phyloP scores from a whole-genome alignment of 2,888 invertebrate genomes.

The Platypus cylindrus region DNA sequence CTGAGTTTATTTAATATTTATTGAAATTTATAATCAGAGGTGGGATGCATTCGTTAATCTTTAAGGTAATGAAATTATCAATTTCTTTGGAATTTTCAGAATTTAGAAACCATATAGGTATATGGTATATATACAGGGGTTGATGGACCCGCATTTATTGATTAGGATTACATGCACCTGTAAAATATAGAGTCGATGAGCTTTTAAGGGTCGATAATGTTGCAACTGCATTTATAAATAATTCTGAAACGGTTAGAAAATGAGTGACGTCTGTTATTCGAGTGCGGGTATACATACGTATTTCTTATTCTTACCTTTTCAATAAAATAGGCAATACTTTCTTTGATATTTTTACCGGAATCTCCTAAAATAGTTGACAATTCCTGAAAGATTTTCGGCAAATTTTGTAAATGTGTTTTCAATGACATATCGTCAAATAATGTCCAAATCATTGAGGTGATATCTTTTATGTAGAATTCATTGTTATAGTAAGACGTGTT shows the following conservation, averaged over 20 bases:
- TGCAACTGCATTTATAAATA: neutral
- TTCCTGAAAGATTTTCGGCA: constrained; percentile 70
- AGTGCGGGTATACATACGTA: no score
- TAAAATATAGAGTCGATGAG: no score
- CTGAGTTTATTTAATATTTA: no score
- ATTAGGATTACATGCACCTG: no score
- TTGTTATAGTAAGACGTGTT: constrained; percentile 69
- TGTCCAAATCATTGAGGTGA: constrained; percentile 54
- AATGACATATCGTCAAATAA: constrained; percentile 68
- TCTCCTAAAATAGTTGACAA: constrained; percentile 80
- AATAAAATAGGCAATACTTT: constrained; percentile 61
- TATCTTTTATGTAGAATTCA: constrained; percentile 72
- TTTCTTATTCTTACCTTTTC: constrained; percentile 41
- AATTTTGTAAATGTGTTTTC: constrained; percentile 59
- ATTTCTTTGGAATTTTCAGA: no score
- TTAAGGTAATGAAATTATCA: no score
- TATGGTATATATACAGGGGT: no score
- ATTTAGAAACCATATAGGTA: no score
- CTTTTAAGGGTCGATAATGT: no score
- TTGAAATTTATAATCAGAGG: no score
- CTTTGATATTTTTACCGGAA: constrained; percentile 64
- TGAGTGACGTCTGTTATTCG: neutral
- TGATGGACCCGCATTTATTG: no score
- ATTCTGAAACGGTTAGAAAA: neutral
- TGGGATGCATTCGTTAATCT: no score